Conservation (phyloP, 2,113 vertebrate species). For the Embiotoca jacksoni region DNA sequence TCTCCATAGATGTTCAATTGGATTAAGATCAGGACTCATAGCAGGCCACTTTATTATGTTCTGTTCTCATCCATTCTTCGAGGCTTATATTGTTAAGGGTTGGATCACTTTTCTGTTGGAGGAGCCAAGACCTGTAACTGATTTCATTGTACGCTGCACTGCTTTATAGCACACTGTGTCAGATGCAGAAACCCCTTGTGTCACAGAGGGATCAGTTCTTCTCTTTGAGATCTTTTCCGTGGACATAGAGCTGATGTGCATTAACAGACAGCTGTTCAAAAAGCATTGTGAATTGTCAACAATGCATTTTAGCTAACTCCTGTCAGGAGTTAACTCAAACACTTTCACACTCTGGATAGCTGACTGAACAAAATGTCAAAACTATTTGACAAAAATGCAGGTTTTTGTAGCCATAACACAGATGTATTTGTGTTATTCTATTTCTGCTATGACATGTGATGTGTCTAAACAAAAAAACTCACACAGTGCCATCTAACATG, state of each 20-base stretch:
- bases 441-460: neutral
- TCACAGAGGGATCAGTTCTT: too few relatives aligned
- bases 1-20: neutral
- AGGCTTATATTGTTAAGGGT: neutral
- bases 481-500: neutral
- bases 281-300: neutral
- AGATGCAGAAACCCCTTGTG: too few relatives aligned
- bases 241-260: neutral
- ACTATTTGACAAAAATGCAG: too few relatives aligned
- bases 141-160: neutral
- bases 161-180: too few relatives aligned
- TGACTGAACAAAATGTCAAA: too few relatives aligned
- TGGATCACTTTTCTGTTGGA: neutral
- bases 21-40: neutral
- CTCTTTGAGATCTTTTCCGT: too few relatives aligned
- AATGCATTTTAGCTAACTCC: neutral
- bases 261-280: neutral
- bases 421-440: too few relatives aligned
- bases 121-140: neutral
- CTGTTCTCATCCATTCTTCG: neutral
- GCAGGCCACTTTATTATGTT: neutral
- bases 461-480: too few relatives aligned
- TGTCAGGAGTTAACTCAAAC: neutral
- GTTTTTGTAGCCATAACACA: too few relatives aligned
- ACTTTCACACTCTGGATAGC: neutral